Evolutionary conservation across 1,140 invertebrate genomes (phyloP).

Genomic region (Cotesia chilonis): DNA sequence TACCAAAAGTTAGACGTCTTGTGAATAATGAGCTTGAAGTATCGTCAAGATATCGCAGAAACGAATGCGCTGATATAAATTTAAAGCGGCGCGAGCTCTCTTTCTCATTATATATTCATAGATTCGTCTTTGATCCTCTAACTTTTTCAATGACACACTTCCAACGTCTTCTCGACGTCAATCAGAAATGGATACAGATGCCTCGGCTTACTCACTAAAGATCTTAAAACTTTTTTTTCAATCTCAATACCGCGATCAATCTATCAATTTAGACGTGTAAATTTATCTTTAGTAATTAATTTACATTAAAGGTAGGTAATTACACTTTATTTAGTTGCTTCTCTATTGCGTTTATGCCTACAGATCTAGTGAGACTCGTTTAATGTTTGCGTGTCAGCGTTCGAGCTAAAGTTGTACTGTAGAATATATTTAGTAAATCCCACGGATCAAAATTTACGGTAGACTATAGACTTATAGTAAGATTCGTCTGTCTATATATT

Average conservation of each 20-base stretch:
- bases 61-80: constrained; percentile 25
- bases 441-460: too few species aligned
- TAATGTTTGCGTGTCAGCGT: background rate
- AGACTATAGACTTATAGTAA: background rate
- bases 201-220: background rate
- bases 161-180: constrained; percentile 25
- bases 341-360: too few species aligned
- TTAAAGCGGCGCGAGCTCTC: background rate
- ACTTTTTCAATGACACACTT: constrained; percentile 41
- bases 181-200: background rate
- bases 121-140: constrained; percentile 28
- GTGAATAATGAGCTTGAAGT: constrained; percentile 32
- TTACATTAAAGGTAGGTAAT: too few species aligned
- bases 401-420: background rate
- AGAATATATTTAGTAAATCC: too few species aligned
- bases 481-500: background rate
- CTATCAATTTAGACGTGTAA: too few species aligned
- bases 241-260: too few species aligned
- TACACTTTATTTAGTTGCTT: too few species aligned
- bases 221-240: constrained; percentile 9
- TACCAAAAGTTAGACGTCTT: constrained; percentile 9
- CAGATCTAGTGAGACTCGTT: background rate
- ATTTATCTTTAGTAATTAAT: too few species aligned
- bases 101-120: constrained; percentile 39
- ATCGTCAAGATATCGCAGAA: constrained; percentile 19